These are phyloP conservation scores for Pherbina coryleti DNA, from an alignment of 2,888 invertebrate species.

Conservation along the genomic window DNA sequence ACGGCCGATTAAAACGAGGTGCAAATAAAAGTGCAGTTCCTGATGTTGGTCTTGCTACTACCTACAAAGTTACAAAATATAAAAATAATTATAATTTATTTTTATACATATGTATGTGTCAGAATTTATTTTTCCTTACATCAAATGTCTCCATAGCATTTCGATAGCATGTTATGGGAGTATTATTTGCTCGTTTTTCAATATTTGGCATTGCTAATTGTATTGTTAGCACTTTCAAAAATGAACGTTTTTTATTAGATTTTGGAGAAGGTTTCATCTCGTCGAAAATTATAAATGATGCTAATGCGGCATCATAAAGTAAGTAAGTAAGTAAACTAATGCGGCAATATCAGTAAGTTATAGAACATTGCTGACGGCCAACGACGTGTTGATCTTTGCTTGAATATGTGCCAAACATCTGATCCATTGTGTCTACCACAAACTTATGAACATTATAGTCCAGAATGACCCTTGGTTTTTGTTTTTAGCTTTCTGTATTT, in stretches of 20 bases:
- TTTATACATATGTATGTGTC: no score
- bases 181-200: no score
- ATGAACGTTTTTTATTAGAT: background rate
- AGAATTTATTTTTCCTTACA: no score
- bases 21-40: background rate
- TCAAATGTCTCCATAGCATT: no score
- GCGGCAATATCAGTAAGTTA: background rate
- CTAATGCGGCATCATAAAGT: background rate
- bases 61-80: background rate
- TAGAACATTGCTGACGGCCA: conserved; percentile 1
- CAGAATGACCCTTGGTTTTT: background rate
- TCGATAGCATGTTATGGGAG: no score
- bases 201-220: no score
- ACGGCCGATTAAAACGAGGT: background rate
- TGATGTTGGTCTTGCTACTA: background rate
- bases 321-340: no score
- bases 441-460: background rate
- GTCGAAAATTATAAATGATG: background rate
- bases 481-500: background rate
- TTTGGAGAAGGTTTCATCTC: background rate
- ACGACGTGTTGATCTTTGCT: background rate
- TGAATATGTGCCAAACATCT: background rate
- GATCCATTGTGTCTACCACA: background rate
- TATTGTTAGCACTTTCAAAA: background rate
- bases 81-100: background rate